Base-by-base conservation (phyloP, 2,113 vertebrate genomes). In the Spea multiplicata region DNA sequence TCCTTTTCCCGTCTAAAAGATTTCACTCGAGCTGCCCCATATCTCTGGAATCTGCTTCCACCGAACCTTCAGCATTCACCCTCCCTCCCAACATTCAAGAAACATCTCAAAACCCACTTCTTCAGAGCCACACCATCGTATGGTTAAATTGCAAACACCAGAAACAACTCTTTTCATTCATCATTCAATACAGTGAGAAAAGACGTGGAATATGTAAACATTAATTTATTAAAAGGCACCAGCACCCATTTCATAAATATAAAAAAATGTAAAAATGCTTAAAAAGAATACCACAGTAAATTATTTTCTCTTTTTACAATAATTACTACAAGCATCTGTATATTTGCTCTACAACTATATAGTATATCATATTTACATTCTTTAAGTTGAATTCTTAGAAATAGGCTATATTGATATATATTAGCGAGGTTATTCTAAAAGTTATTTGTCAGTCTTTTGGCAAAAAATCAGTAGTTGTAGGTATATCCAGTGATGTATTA, bases 171-270 rank as follows among this genome's bases (percentile, higher is more conserved):
- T 30, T 30, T 30, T 30, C 30, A 30, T 30, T 30, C 30, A 30
- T 30, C 2, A 30, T 2, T 30, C 59, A 2, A 5, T 16, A 61
- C 44, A 44, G 44, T 45, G 44, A 44, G 65, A 66, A 66, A 44
- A 44, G 30, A 74, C 55, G 4, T n/a, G 14, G 12, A 64, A 65
- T 71, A 50, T 52, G 68, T 71, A 71, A 78, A 70, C 46, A 50
- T 57, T 72, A 80, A 46, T 80, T 84, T 87, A 82, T 83, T 85
- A 85, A 83, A 87, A 86, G 86, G 84, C 83, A 88, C 86, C 83
- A 71, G 69, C 65, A 78, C 75, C 75, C 65, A 53, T 67, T 72
- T 13, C 74, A 64, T 66, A 17, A 61, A 76, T 67, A 75, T 65
- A 75, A 17, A 75, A 82, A 82, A 55, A 84, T 66, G 53, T 79